A percentile compares a stretch with the other conserved stretches of the same genome.
Evolutionary conservation across 2,797 vertebrate species (phyloP).

Genomic region (Limnodromus scolopaceus): DNA sequence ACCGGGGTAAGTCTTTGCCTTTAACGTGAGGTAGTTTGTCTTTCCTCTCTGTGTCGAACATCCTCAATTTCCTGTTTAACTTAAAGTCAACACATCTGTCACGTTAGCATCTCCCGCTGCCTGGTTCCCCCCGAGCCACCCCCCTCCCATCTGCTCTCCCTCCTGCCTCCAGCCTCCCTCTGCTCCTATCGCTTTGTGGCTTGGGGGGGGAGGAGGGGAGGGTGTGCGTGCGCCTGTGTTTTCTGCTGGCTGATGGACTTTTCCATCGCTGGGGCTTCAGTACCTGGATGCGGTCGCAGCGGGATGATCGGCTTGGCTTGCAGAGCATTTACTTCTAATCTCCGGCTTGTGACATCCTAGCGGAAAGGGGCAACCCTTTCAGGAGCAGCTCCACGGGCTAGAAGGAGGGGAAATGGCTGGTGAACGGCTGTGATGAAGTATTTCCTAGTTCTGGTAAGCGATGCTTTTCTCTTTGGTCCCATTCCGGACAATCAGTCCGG

Average conservation of each 20-base stretch:
- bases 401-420: constrained; percentile 27
- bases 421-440: constrained; percentile 18
- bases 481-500: background rate
- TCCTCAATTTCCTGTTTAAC: constrained; percentile 62
- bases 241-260: constrained; percentile 65
- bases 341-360: constrained; percentile 77
- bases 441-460: constrained; percentile 79
- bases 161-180: constrained; percentile 42
- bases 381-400: constrained; percentile 57
- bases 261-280: constrained; percentile 41
- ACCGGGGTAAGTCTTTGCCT: background rate
- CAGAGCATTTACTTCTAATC: constrained; percentile 86
- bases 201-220: background rate
- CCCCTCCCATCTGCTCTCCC: constrained; percentile 66
- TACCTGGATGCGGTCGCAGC: constrained; percentile 44
- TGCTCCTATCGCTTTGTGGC: background rate
- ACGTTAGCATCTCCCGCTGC: constrained; percentile 32
- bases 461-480: constrained; percentile 23
- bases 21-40: constrained; percentile 12
- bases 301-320: constrained; percentile 79
- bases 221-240: background rate
- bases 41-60: constrained; percentile 11
- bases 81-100: constrained; percentile 74
- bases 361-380: constrained; percentile 77
- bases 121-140: constrained; percentile 62